Conservation (phyloP, 2,797 vertebrate genomes). For the Huso huso region DNA sequence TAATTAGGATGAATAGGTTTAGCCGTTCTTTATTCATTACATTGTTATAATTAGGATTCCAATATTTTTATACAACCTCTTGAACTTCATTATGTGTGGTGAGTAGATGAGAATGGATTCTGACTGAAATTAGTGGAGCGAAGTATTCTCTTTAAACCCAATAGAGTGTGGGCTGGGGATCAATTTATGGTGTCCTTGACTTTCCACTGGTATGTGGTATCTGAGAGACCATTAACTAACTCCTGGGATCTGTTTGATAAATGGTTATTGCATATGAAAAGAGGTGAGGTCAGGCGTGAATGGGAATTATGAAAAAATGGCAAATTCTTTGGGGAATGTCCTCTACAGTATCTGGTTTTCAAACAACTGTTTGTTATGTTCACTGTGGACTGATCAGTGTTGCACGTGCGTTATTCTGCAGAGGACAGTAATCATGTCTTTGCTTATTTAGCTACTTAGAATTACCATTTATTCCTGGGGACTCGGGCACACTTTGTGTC, state of each 20-base stretch:
- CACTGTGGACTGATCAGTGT: conserved; percentile 26
- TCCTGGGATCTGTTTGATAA: conserved; percentile 61
- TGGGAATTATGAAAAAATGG: conserved; percentile 43
- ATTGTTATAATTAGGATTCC: conserved; percentile 19
- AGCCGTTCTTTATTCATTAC: conserved; percentile 24
- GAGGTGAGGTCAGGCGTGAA: conserved; percentile 54
- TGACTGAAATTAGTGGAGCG: conserved; percentile 29
- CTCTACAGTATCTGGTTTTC: conserved; percentile 5
- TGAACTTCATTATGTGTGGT: neutral
- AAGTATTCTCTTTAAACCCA: conserved; percentile 40
- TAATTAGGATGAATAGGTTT: conserved; percentile 22
- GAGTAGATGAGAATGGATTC: conserved; percentile 23
- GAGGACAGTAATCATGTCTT: conserved; percentile 17
- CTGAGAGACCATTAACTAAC: conserved; percentile 59
- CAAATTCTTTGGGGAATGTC: conserved; percentile 32
- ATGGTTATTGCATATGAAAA: conserved; percentile 55
- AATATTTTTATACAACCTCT: conserved; percentile 12
- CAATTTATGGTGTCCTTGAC: conserved; percentile 62
- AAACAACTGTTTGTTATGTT: conserved; percentile 28
- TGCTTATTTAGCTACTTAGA: conserved; percentile 9
- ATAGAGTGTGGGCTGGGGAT: conserved; percentile 46
- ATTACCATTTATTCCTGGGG: neutral
- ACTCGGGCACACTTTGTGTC: too few relatives aligned
- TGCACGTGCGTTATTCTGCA: conserved; percentile 13
- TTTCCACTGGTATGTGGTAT: conserved; percentile 56